phyloP scores from a whole-genome alignment of 2,797 vertebrate species.

The Danio jaintianensis region DNA sequence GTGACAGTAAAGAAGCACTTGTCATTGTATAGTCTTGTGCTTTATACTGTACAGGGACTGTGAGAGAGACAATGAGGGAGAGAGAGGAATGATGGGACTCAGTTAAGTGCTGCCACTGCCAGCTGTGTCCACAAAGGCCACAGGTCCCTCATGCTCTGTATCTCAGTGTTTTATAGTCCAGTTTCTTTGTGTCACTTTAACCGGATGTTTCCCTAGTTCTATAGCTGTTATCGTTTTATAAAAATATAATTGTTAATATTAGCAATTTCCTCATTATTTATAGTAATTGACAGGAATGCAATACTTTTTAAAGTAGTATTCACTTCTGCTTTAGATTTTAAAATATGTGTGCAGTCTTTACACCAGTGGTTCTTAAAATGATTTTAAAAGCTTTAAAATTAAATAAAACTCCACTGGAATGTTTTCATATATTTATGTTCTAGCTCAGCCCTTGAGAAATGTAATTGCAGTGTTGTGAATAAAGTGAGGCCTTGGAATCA shows the following conservation, averaged over 20 bases:
- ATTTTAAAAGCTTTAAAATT: not conserved
- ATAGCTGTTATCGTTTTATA: not conserved
- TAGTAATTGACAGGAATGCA: not conserved
- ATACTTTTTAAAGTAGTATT: no score
- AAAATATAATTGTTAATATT: not conserved
- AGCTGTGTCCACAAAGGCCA: conserved; percentile 59
- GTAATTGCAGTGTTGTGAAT: not conserved
- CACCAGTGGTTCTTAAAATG: no score
- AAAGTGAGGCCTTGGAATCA: not conserved
- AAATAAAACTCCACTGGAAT: not conserved
- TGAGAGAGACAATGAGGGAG: conserved; percentile 18
- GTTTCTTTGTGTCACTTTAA: not conserved
- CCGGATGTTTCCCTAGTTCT: no score
- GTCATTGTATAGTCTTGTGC: not conserved
- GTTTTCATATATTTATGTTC: not conserved
- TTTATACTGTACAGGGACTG: not conserved
- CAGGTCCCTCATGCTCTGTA: conserved; percentile 47
- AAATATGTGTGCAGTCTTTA: no score
- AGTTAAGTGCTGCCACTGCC: conserved; percentile 54
- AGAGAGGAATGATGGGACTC: conserved; percentile 28
- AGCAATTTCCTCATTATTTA: not conserved
- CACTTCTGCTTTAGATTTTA: no score
- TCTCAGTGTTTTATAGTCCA: not conserved
- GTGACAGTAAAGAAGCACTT: not conserved
- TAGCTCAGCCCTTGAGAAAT: not conserved